These are phyloP conservation scores for Zelostemma sp. DNA, from an alignment of 1,140 invertebrate genomes.

Conservation along the genomic window DNA sequence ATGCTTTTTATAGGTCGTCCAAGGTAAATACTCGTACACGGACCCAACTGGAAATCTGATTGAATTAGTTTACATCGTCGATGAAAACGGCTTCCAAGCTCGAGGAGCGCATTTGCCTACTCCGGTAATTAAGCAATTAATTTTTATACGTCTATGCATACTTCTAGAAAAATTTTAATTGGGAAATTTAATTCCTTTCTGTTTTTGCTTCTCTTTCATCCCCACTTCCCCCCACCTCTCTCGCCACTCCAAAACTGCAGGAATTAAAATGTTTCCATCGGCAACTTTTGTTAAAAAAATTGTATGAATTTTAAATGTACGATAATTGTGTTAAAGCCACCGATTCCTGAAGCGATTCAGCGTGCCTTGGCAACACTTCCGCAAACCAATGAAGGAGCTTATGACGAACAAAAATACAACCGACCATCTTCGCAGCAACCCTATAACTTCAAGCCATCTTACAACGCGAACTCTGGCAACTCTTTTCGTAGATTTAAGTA, in stretches of 20 bases:
- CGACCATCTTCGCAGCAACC: conserved; percentile 32
- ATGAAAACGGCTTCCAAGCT: conserved; percentile 83
- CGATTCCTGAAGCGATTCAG: conserved; percentile 73
- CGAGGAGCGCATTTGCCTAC: conserved; percentile 83
- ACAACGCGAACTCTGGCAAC: conserved; percentile 20
- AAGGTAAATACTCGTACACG: conserved; percentile 83
- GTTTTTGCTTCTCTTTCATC: too few species aligned
- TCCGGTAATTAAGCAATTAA: too few species aligned
- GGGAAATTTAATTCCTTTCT: too few species aligned
- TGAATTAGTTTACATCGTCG: conserved; percentile 82
- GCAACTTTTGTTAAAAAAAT: too few species aligned
- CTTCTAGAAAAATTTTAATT: too few species aligned
- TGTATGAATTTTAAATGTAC: too few species aligned
- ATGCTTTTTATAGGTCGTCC: conserved; percentile 78
- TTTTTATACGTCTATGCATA: too few species aligned
- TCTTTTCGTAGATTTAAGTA: conserved; percentile 36
- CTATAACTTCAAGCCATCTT: conserved; percentile 34
- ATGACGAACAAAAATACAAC: conserved; percentile 45
- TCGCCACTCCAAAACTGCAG: too few species aligned
- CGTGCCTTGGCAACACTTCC: conserved; percentile 59
- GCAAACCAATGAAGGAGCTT: conserved; percentile 41
- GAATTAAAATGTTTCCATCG: too few species aligned
- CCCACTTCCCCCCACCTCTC: too few species aligned
- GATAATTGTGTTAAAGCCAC: conserved; percentile 64
- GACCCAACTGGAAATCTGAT: conserved; percentile 85